Base-by-base conservation (phyloP, 2,113 vertebrate genomes). In the Chaetops frenatus region DNA sequence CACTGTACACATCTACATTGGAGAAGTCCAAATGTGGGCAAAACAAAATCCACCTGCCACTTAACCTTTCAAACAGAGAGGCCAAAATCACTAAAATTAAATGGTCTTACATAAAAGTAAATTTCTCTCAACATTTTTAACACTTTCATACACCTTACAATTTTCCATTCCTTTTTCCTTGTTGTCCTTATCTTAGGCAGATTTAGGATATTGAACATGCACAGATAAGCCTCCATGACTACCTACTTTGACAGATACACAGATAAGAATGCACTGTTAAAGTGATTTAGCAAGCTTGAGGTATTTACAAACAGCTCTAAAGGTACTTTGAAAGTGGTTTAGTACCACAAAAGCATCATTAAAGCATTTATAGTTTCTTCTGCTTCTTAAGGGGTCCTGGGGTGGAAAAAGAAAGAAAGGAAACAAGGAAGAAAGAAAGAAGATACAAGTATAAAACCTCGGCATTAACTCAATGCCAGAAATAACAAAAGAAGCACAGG, bases 181-280 rank as follows among this genome's bases (percentile, higher is more conserved):
- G 74, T 80, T 91, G 67, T 73, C 56, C 92, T 96, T 96, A 97
- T 96, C 95, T 94, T 54, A 69, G 85, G 92, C 81, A 95, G 93
- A 86, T 95, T 94, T 94, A 97, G 90, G 94, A 96, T 88, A 95
- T 88, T 88, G 96, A 93, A 92, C 94, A 92, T 81, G 67, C 86
- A 95, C 64, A 95, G 96, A 97, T 97, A 97, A 97, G 90, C 69
- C 40, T 86, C 76, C 92, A 92, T 92, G 93, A 86, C 93, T 94
- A 96, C 94, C 76, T 90, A 3, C 92, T 96, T 94, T 93, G 96
- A 95, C 95, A 92, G 93, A 96, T 95, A 96, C 92, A 88, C 85
- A 96, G 96, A 96, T 97, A 96, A 96, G 88, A 92, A 88, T 45
- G 76, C 29, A 67, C 67, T 81, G 88, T 94, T 96, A 81, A 66